Base-by-base conservation (phyloP, 1,140 invertebrate genomes). In the Aphaenogaster floridana region DNA sequence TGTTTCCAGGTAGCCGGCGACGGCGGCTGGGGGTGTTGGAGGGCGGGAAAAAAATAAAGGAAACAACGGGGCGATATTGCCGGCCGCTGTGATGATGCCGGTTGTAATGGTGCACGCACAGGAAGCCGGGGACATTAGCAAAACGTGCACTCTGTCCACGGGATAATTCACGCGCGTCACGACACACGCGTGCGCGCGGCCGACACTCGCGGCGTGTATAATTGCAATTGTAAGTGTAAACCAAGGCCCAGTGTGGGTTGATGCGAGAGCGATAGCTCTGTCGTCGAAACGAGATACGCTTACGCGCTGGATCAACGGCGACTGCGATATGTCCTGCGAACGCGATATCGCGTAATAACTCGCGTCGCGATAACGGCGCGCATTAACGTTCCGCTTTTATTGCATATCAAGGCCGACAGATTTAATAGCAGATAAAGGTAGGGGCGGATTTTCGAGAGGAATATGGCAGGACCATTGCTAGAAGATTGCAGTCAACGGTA, bases 51-150 rank as follows among this genome's bases (percentile, higher is more conserved):
- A 76, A 71, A 84, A 21, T 64, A 83, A 84, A 68, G 78, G 78
- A 74, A 76, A 48, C 64, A 7, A 57, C 11, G 42, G 21, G 21
- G 48, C 69, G 83, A 89, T 77, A 86, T 90, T 59, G 89, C 54
- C 28, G 59, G 64, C 52, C 11, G n/a, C 69, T 64, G n/a, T n/a
- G 64, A 45, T 81, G 77, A 90, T 72, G 72, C 78, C 64, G 61
- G 77, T 89, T 66, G 76, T 83, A 54, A 63, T 64, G 71, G 86
- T 28, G 85, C 89, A 90, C 89, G 89, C 89, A 90, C 89, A 79
- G 77, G 88, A 89, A 89, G 79, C 74, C 45, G 52, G 28, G 52
- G 66, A 87, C 89, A 89, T 90, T 90, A 90, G 61, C 64, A 50
- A 69, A 89, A 87, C 59, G 28, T 28, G 78, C 76, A 54, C 45